Evolutionary conservation across 2,888 invertebrate genomes (phyloP), one percentile per base, ranked within the genome.

Genomic region (Cantharis lateralis): DNA sequence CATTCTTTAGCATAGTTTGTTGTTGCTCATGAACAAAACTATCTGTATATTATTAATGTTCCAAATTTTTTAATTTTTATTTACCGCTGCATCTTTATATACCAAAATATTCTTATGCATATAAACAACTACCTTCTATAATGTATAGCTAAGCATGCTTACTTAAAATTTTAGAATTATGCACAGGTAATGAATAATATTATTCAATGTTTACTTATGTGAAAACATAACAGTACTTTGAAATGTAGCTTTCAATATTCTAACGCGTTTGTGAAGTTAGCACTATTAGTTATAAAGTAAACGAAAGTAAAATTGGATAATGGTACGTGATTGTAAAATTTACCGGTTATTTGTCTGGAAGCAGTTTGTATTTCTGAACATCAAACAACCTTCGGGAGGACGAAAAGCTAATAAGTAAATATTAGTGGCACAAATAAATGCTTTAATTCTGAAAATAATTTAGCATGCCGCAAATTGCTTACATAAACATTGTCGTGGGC

Each of bases 351-450:
- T 72, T 70, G 72, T 76, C 71, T 24, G 20, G 62, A 61, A 71
- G 74, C 26, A 32, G 62, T 48, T 75, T 72, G 69, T 71, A 73
- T 72, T 79, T 74, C 70, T 71, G 64, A 79, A 79, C 78, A 72
- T 79, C 78, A 79, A 79, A 81, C 82, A 84, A 82, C 83, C 84
- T 84, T 72, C 85, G 81, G 70, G 82, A 84, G 85, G 84, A 82
- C 84, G 82, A 80, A 83, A 84, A 84, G 84, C 85, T 85, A 85
- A 84, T 48, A 48, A 48, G n/a, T 48, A 48, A 48, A 48, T 48
- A 48, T 48, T 48, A 48, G 13, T 48, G 48, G 48, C 48, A 48
- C 48, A 48, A 48, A 48, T 48, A 48, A 48, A 48, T n/a, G n/a
- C n/a, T 48, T 48, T 48, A 48, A 48, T 32, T 32, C 13, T 7